Base-by-base conservation (phyloP, 2,888 invertebrate species). In the Stomorhina lunata region DNA sequence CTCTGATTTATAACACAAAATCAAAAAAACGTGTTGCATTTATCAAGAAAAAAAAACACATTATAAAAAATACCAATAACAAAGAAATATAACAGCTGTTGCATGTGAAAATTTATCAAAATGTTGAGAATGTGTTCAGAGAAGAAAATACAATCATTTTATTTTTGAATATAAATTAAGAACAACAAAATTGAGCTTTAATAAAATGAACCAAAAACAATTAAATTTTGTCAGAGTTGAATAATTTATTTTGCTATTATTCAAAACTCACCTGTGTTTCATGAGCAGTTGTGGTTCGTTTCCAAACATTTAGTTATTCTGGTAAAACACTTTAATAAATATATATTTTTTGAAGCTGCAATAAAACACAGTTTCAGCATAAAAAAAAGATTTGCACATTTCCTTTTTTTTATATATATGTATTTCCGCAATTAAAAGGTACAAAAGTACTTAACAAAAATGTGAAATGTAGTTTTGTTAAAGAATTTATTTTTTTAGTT, bases 401-500 rank as follows among this genome's bases (percentile, higher is more conserved):
- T 22, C 45, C 0, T n/a, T 32, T 57, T 22, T 25, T 10, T 20
- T 9, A n/a, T 57, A 45, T 34, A 9, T 53, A 15, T 32, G 17
- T 50, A 50, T 50, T 72, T 4, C 27, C 12, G 22, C 17, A 27
- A 20, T 34, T 27, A 29, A 50, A 34, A 66, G 66, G 50, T 43
- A 71, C 29, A 27, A 43, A 48, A 45, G 72, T 61, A 76, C 45
- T 76, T 81, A 65, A 50, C 79, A 59, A 40, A n/a, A 76, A 83
- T 77, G 72, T 72, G 59, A 82, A 80, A 80, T 72, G 61, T 63
- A 83, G 50, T 83, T 76, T 48, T 55, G 55, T 66, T 68, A 68
- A 72, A 55, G 50, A 83, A 83, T 80, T 77, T 63, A 53, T 55
- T 63, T 75, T 37, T 71, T 81, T 71, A 20, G 78, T 63, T 45